phyloP scores from a whole-genome alignment of 2,888 invertebrate genomes.

The Caenorhabditis sulstoni region DNA sequence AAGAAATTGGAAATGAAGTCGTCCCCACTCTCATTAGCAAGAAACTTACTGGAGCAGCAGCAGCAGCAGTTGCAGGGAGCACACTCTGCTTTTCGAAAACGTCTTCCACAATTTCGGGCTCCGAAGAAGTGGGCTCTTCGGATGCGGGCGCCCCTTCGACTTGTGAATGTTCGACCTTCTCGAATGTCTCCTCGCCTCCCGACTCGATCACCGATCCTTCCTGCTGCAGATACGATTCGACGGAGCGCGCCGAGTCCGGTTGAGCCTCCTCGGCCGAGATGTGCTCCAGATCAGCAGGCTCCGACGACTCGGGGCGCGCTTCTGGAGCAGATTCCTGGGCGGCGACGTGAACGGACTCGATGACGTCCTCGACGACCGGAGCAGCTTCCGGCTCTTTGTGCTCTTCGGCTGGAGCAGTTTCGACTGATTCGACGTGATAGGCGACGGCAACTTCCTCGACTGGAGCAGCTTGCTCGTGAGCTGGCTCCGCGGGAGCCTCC shows the following conservation, averaged over 20 bases:
- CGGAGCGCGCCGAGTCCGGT: constrained; percentile 22
- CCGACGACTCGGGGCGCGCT: not conserved
- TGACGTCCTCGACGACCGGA: constrained; percentile 12
- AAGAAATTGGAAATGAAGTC: constrained; percentile 12
- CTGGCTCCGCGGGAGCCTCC: constrained; percentile 6
- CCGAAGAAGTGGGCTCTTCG: constrained; percentile 48
- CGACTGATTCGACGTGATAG: constrained; percentile 45
- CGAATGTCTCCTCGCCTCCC: constrained; percentile 46
- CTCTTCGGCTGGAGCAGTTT: constrained; percentile 8
- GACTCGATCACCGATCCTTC: constrained; percentile 18
- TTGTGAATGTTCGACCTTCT: constrained; percentile 59
- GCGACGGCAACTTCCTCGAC: constrained; percentile 41
- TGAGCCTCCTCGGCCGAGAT: constrained; percentile 29
- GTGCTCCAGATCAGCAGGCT: constrained; percentile 30
- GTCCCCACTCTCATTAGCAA: constrained; percentile 11
- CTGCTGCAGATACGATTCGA: constrained; percentile 1
- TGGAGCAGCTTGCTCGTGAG: constrained; percentile 8
- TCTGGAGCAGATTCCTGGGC: constrained; percentile 21
- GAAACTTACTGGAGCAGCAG: constrained; percentile 45
- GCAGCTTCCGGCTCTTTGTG: constrained; percentile 10
- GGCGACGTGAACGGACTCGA: constrained; percentile 1
- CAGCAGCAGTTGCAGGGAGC: constrained; percentile 33
- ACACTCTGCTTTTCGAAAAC: constrained; percentile 31
- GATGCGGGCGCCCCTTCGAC: constrained; percentile 42
- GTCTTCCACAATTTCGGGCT: constrained; percentile 59